Percentiles rank a stretch among this genome's conserved stretches.
These are phyloP conservation scores for Amphipoea oculea DNA, from an alignment of 2,888 invertebrate species.

Conservation along the genomic window DNA sequence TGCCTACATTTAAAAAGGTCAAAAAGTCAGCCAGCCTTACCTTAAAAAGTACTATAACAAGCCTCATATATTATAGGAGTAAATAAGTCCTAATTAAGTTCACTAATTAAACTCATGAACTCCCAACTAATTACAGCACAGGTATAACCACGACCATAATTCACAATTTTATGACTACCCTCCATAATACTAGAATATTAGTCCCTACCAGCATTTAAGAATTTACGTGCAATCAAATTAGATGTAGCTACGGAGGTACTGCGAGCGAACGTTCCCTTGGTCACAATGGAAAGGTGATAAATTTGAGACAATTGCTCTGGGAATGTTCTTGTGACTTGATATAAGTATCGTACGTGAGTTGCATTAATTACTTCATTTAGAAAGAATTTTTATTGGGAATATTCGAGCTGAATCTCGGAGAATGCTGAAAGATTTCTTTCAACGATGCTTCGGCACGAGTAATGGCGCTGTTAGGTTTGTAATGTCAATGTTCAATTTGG, in stretches of 20 bases:
- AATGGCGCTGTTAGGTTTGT: slow-evolving; percentile 11
- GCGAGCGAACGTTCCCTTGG: slow-evolving; percentile 57
- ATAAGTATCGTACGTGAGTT: slow-evolving; percentile 72
- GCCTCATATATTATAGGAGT: background rate
- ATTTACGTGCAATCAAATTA: slow-evolving; percentile 68
- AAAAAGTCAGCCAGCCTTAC: no score
- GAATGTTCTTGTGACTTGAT: slow-evolving; percentile 71
- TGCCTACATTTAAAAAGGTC: no score
- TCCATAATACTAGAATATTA: slow-evolving; percentile 53
- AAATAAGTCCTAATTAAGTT: slow-evolving; percentile 22
- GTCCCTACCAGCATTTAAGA: slow-evolving; percentile 46
- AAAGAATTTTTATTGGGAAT: slow-evolving; percentile 52
- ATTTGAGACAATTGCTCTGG: slow-evolving; percentile 73
- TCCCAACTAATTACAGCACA: slow-evolving; percentile 22
- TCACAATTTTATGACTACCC: slow-evolving; percentile 51
- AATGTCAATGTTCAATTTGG: background rate
- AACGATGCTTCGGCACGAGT: slow-evolving; percentile 20
- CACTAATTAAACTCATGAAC: slow-evolving; percentile 37
- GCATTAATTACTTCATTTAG: slow-evolving; percentile 67
- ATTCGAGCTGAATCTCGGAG: slow-evolving; percentile 7
- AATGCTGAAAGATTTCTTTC: slow-evolving; percentile 32
- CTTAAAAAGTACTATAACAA: background rate
- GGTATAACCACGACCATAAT: slow-evolving; percentile 33
- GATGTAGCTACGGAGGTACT: slow-evolving; percentile 32
- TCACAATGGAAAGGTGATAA: slow-evolving; percentile 71